These are phyloP conservation scores for Scotopteryx bipunctaria DNA, from an alignment of 2,888 invertebrate genomes.

Conservation along the genomic window DNA sequence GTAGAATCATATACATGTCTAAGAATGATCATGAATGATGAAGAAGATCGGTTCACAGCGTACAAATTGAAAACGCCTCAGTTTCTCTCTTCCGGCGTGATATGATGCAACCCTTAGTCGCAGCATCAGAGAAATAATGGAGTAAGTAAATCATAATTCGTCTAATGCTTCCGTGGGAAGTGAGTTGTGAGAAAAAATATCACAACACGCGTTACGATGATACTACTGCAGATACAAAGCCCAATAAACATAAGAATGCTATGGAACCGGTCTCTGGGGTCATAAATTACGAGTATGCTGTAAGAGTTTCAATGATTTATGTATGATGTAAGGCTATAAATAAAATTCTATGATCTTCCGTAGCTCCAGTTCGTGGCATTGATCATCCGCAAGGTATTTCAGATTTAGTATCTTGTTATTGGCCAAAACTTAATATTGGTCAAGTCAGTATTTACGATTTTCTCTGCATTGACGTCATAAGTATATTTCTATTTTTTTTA, in stretches of 20 bases:
- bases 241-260: constrained; percentile 4
- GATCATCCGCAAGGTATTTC: no score
- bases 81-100: constrained; percentile 8
- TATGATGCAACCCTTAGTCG: constrained; percentile 52
- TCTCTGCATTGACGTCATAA: no score
- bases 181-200: constrained; percentile 48
- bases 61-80: not conserved
- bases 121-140: constrained; percentile 48
- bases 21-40: no score
- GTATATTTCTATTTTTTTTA: no score
- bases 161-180: constrained; percentile 58
- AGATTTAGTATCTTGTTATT: no score
- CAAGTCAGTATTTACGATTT: no score
- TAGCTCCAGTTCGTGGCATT: no score
- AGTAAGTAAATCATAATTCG: constrained; percentile 55
- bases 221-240: constrained; percentile 12
- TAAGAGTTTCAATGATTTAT: no score
- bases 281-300: not conserved
- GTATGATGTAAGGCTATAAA: no score
- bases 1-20: no score
- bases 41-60: not conserved
- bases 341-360: no score
- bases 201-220: constrained; percentile 25
- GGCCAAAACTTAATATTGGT: no score
- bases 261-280: not conserved